Base-by-base conservation (phyloP, 2,113 vertebrate species). In the Elephantulus edwardii region DNA sequence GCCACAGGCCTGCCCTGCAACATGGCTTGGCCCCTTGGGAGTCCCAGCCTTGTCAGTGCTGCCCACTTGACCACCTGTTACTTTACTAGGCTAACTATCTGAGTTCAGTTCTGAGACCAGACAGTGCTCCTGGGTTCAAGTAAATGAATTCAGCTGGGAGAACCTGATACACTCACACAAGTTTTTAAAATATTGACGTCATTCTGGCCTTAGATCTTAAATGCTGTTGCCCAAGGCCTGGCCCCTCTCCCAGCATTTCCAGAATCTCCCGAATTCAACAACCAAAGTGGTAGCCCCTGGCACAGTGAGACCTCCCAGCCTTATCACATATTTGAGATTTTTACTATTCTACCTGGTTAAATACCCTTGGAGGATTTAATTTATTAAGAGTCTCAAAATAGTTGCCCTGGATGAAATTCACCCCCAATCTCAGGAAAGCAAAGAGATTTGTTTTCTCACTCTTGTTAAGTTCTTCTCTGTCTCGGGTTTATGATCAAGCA, bases 361-460 rank as follows among this genome's bases (percentile, higher is more conserved):
- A 40, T 58, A 33, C 48, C 48, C 13, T 88, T 33, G 28, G 90
- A 68, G 26, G 30, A 68, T 33, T 30, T 11, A 20, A 86, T 46
- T 78, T 11, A 8, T 78, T 82, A 40, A 50, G 17, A 54, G 46
- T 56, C 54, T 40, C 82, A 22, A 42, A 77, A 24, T 70, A 68
- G 85, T 72, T 80, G 46, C 74, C 28, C 33, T 70, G 26, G 78
- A 17, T 85, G 78, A 72, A 40, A 44, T 16, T 20, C 44, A 60
- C 8, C 58, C 40, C 38, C 48, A 33, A 9, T 88, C 93, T 91
- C 92, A 77, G 64, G 92, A 95, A 95, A 94, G 94, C 96, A 96
- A 95, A 95, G 95, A 38, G 66, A 83, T 90, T n/a, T 33, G 48
- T 92, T 93, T 90, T 90, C 79, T 92, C 60, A 35, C 48, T 89